Percentiles rank a stretch among this genome's conserved stretches.
Conservation (phyloP, 2,888 invertebrate genomes). For the Hyposoter dolosus region DNA sequence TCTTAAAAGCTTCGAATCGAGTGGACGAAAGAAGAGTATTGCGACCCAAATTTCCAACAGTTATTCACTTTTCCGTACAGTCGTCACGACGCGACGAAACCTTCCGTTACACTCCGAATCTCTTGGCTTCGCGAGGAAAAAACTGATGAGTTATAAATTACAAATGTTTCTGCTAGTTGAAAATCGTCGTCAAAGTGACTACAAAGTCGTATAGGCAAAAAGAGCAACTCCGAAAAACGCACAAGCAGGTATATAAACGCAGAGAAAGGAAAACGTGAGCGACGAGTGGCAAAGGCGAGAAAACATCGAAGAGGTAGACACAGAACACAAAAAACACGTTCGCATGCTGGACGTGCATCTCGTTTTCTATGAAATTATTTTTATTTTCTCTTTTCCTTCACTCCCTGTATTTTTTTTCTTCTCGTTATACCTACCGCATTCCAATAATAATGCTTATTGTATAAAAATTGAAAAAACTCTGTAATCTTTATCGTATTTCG, state of each 20-base stretch:
- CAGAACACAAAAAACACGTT: constrained; percentile 6
- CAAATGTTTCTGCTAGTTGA: neutral
- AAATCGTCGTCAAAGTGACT: constrained; percentile 3
- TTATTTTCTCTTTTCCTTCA: neutral
- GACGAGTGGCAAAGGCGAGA: neutral
- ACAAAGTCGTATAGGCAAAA: neutral
- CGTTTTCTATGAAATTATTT: neutral
- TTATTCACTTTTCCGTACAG: neutral
- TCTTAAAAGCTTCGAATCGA: constrained; percentile 8
- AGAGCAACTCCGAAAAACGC: neutral
- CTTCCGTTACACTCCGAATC: neutral
- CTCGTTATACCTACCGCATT: neutral
- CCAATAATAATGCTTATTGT: neutral
- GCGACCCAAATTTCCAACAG: neutral
- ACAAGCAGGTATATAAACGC: neutral
- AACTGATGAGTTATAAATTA: neutral
- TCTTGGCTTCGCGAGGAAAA: neutral
- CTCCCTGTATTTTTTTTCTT: neutral
- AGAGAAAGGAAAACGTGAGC: neutral
- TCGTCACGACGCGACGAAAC: neutral
- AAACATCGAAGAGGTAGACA: neutral
- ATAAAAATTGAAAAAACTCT: neutral
- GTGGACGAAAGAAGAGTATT: neutral
- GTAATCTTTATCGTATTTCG: constrained; percentile 1
- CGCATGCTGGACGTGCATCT: neutral